These are phyloP conservation scores for Cryptotermes secundus DNA, from an alignment of 1,140 invertebrate species.

Conservation along the genomic window DNA sequence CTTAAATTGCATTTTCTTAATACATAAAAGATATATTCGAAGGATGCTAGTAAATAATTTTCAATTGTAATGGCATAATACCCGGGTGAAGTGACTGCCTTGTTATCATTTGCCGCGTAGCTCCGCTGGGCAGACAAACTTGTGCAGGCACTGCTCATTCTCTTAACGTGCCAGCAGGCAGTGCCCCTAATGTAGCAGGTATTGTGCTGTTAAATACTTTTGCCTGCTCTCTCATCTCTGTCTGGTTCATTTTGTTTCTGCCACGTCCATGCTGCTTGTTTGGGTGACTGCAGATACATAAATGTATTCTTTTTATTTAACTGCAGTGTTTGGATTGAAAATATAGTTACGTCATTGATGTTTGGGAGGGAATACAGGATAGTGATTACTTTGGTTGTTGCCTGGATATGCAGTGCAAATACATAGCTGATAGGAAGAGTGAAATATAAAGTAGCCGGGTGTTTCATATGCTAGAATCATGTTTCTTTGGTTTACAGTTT, in stretches of 20 bases:
- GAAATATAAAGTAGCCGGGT: neutral
- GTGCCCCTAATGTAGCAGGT: constrained; percentile 28
- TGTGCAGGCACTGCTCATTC: constrained; percentile 20
- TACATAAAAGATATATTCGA: neutral
- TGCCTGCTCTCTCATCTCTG: constrained; percentile 13
- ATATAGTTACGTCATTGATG: no score
- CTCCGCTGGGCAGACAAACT: constrained; percentile 27
- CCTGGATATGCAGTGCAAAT: neutral
- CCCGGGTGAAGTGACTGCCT: neutral
- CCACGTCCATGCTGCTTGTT: neutral
- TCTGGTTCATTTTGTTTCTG: constrained; percentile 17
- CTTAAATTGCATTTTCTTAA: neutral
- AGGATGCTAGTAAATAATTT: neutral
- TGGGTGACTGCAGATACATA: neutral
- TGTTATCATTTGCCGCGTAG: constrained; percentile 31
- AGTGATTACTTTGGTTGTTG: neutral
- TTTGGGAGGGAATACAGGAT: neutral
- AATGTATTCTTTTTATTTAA: neutral
- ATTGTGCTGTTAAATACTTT: constrained; percentile 8
- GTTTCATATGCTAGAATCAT: no score
- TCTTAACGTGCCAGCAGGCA: constrained; percentile 17
- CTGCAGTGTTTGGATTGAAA: constrained; percentile 16
- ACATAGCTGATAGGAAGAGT: neutral
- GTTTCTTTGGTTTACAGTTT: neutral
- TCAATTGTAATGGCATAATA: neutral